These are phyloP conservation scores for Hippopotamus amphibius DNA, from an alignment of 2,113 vertebrate species.

Conservation along the genomic window DNA sequence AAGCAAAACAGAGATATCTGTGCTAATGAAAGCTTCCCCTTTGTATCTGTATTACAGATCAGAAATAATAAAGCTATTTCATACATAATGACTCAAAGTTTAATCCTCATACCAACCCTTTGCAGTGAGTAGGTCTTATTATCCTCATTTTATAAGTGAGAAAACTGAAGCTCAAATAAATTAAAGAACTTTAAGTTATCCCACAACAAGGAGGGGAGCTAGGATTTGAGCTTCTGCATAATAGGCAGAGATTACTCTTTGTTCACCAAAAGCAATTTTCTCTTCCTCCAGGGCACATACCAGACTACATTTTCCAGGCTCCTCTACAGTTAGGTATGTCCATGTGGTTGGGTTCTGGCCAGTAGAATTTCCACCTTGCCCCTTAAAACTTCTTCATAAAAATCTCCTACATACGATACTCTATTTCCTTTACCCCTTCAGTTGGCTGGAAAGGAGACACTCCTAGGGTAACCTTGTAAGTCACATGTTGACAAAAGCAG, in stretches of 20 bases:
- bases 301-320: neutral
- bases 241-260: neutral
- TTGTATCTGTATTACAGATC: neutral
- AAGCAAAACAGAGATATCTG: neutral
- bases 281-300: neutral
- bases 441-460: neutral
- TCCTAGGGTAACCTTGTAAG: neutral
- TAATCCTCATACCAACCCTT: neutral
- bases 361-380: neutral
- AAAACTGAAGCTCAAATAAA: constrained; percentile 18
- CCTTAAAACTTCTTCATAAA: constrained; percentile 32
- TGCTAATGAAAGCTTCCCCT: neutral
- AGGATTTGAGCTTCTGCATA: neutral
- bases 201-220: neutral
- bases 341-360: neutral
- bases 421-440: neutral
- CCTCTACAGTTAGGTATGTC: neutral
- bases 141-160: neutral
- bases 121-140: neutral
- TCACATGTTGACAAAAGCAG: neutral
- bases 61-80: neutral
- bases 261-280: neutral
- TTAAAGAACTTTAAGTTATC: constrained; percentile 10
- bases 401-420: neutral
- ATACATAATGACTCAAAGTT: neutral